phyloP scores from a whole-genome alignment of 2,113 vertebrate genomes.

The Pseudorhombus dupliciocellatus region DNA sequence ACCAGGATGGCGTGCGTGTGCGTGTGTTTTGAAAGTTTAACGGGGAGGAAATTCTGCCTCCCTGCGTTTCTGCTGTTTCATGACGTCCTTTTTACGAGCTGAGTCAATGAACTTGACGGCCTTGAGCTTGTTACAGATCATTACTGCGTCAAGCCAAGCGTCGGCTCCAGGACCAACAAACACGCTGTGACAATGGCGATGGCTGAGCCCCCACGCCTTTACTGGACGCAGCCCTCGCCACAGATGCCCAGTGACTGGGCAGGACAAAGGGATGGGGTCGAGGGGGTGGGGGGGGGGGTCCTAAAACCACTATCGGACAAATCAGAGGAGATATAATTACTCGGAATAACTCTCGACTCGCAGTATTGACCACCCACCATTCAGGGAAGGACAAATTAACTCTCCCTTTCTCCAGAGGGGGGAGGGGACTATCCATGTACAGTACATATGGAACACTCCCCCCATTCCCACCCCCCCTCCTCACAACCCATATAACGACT shows the following conservation, averaged over 20 bases:
- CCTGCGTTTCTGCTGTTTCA: not conserved
- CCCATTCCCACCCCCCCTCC: not conserved
- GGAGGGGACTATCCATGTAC: slow-evolving; percentile 50
- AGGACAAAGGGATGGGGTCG: slow-evolving; percentile 41
- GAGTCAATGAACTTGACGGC: not conserved
- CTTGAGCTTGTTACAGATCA: slow-evolving; percentile 15
- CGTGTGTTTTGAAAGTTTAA: slow-evolving; percentile 13
- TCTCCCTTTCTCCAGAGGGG: slow-evolving; percentile 31
- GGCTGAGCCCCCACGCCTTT: slow-evolving; percentile 22
- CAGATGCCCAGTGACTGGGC: slow-evolving; percentile 45
- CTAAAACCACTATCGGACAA: slow-evolving; percentile 60
- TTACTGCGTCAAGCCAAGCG: slow-evolving; percentile 18
- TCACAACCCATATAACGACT: slow-evolving; percentile 39
- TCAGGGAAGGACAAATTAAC: slow-evolving; percentile 63
- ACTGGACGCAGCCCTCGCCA: slow-evolving; percentile 25
- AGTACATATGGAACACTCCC: slow-evolving; percentile 31
- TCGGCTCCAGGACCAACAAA: slow-evolving; percentile 37
- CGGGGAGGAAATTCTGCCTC: not conserved
- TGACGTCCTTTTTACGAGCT: not conserved
- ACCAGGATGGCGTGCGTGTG: slow-evolving; percentile 17
- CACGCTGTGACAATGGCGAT: slow-evolving; percentile 29
- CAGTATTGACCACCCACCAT: slow-evolving; percentile 64
- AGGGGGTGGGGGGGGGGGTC: not conserved
- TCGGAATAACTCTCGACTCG: slow-evolving; percentile 67
- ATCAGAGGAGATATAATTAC: slow-evolving; percentile 65